These are phyloP conservation scores for Catagonus wagneri DNA, from an alignment of 2,113 vertebrate genomes.

Conservation along the genomic window DNA sequence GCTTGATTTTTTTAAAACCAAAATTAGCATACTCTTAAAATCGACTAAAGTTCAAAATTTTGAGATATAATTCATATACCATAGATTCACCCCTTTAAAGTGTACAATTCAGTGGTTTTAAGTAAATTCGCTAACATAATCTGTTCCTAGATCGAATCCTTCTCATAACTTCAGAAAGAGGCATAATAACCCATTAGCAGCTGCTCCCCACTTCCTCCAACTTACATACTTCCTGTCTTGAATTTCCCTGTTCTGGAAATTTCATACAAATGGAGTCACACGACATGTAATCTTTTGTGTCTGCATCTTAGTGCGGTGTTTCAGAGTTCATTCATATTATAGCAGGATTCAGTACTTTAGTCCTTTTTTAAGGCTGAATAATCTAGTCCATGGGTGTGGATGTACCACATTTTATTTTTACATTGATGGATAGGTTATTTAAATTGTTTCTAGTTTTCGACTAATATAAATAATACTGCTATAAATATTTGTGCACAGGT, in stretches of 20 bases:
- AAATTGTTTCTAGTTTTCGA: neutral
- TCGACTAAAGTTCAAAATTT: neutral
- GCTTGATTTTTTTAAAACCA: conserved; percentile 23
- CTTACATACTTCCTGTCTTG: neutral
- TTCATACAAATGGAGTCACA: neutral
- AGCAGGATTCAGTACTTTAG: neutral
- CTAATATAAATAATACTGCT: neutral
- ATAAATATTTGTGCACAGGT: neutral
- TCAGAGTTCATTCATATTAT: neutral
- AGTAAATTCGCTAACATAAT: neutral
- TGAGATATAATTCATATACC: neutral
- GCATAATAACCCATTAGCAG: neutral
- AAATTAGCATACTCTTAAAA: conserved; percentile 29
- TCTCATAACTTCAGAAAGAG: neutral
- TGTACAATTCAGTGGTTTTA: neutral
- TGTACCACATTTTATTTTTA: neutral
- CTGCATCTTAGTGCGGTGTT: neutral
- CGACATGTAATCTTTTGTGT: neutral
- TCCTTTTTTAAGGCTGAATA: neutral
- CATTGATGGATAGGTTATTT: neutral
- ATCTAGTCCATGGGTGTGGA: neutral
- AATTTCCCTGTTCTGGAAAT: neutral
- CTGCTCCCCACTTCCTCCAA: neutral
- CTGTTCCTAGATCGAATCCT: neutral
- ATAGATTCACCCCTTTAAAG: neutral